phyloP scores from a whole-genome alignment of 2,888 invertebrate genomes.

The Tetranychus piercei region DNA sequence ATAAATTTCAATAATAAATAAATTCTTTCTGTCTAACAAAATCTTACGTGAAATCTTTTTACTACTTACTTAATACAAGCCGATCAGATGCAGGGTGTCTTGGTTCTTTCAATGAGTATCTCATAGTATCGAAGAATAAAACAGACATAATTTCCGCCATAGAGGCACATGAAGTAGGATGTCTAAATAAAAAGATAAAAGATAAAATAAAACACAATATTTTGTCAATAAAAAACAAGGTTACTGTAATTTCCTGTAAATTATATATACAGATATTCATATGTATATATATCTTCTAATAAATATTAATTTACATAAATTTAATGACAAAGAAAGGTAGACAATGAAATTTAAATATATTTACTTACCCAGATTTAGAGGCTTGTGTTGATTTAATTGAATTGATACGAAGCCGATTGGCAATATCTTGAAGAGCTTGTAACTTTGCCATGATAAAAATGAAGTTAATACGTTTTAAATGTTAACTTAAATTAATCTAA shows the following conservation, averaged over 20 bases:
- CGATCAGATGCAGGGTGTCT: slow-evolving; percentile 75
- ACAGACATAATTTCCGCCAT: slow-evolving; percentile 97
- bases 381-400: slow-evolving; percentile 78
- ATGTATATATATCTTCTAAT: too few species aligned
- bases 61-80: slow-evolving; percentile 57
- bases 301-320: slow-evolving; percentile 10
- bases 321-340: neutral
- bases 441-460: neutral
- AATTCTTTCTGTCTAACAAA: too few species aligned
- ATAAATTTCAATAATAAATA: slow-evolving; percentile 16
- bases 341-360: neutral
- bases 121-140: slow-evolving; percentile 93
- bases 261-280: neutral
- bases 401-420: slow-evolving; percentile 80
- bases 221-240: neutral
- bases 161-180: slow-evolving; percentile 95
- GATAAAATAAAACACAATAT: neutral
- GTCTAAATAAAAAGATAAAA: slow-evolving; percentile 43
- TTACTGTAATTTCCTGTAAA: neutral
- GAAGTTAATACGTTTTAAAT: neutral
- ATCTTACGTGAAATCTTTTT: too few species aligned
- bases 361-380: slow-evolving; percentile 79
- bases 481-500: neutral
- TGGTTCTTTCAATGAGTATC: slow-evolving; percentile 69
- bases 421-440: slow-evolving; percentile 48